Evolutionary conservation across 1,140 invertebrate species (phyloP).

Genomic region (Pissodes strobi): DNA sequence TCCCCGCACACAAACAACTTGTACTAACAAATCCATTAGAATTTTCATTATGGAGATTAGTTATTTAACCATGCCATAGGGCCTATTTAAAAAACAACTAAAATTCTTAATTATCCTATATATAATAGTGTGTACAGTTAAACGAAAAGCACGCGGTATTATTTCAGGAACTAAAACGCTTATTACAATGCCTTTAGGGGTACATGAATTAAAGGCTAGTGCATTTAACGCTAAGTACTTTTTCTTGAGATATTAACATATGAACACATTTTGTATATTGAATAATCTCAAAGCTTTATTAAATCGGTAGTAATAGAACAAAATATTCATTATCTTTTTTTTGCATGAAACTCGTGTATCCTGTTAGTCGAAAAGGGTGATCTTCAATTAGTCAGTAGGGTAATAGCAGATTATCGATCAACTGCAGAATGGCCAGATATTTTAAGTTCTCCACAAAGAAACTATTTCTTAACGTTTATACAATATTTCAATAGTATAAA

Average conservation of each 20-base stretch:
- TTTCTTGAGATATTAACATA: neutral
- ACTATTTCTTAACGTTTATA: too few relatives aligned
- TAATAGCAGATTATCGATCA: too few relatives aligned
- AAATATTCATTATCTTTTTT: too few relatives aligned
- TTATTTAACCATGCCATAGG: constrained; percentile 22
- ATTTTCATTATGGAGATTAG: constrained; percentile 29
- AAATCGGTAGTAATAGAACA: too few relatives aligned
- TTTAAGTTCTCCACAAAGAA: too few relatives aligned
- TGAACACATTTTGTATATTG: too few relatives aligned
- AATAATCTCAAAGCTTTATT: too few relatives aligned
- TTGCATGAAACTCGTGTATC: too few relatives aligned
- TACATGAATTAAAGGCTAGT: neutral
- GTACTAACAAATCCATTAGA: constrained; percentile 28
- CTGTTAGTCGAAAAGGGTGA: too few relatives aligned
- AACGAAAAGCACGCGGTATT: constrained; percentile 9
- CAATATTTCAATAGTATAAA: too few relatives aligned
- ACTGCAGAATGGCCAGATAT: too few relatives aligned
- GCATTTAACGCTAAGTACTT: neutral
- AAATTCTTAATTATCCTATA: constrained; percentile 15
- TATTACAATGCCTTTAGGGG: neutral
- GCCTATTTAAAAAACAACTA: constrained; percentile 9
- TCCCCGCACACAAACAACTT: constrained; percentile 11
- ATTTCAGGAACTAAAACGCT: constrained; percentile 4
- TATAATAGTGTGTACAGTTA: constrained; percentile 20
- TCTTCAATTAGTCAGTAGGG: too few relatives aligned